Base-by-base conservation (phyloP, 2,113 vertebrate genomes). In the Hiodon tergisus region DNA sequence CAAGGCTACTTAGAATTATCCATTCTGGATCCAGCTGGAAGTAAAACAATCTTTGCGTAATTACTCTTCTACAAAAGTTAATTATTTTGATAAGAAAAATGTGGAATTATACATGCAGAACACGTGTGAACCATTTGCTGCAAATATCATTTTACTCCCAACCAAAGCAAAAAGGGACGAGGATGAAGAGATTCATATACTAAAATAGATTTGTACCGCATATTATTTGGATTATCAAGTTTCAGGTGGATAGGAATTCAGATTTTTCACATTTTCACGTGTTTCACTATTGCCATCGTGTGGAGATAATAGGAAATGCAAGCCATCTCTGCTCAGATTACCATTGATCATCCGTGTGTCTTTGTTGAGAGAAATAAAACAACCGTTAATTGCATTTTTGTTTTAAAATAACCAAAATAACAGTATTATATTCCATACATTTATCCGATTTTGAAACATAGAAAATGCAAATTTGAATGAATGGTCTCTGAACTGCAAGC, bases 281-380 rank as follows among this genome's bases (percentile, higher is more conserved):
- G 69, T 8, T 6, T 69, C 57, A 69, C 48, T 53, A 13, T 54
- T 54, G 74, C 74, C 74, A 69, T 50, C 74, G 60, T 62, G 67
- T 76, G 74, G 67, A 31, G n/a, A 53, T 48, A 14, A 7, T 60
- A 10, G 47, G 74, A 47, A 52, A 52, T 69, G 47, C 66, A 13
- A 31, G 72, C 3, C 31, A 17, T 16, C 46, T 10, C 53, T 16
- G 52, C 50, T 6, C 50, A 68, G 52, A 68, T 48, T 48, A 67
- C 63, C n/a, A 51, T 14, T 51, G 10, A 10, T 6, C 4, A 48
- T 67, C 47, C 66, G 51, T 72, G 31, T 13, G 7, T 71, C 17
- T 59, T 60, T 73, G 17, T 55, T 67, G 31, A 31, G 31, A 31
- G 31, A 31, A 31, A 75, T 58, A 75, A 63, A 3, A 73, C 59